These are phyloP conservation scores for Parnassius orleans DNA, from an alignment of 2,888 invertebrate genomes.

Conservation along the genomic window DNA sequence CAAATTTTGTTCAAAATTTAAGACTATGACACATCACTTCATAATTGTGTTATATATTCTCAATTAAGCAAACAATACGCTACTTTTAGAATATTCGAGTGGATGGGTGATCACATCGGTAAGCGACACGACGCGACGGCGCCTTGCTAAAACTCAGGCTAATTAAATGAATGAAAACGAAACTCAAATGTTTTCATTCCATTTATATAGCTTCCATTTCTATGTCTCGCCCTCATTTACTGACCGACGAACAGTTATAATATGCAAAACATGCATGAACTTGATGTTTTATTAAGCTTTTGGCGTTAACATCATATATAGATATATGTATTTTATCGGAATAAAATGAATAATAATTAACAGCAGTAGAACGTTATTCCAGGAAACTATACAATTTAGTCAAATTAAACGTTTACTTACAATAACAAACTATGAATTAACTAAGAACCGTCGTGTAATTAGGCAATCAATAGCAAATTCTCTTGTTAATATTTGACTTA, in stretches of 20 bases:
- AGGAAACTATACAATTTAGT: too few species aligned
- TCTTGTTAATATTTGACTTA: constrained; percentile 1
- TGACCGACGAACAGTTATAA: constrained; percentile 47
- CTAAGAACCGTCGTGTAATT: not conserved
- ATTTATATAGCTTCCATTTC: constrained; percentile 67
- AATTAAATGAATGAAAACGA: constrained; percentile 78
- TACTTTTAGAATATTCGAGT: constrained; percentile 13
- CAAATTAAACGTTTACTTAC: not conserved
- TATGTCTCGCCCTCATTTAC: constrained; percentile 45
- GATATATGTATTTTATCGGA: too few species aligned
- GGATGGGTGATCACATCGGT: constrained; percentile 53
- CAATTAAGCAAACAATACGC: too few species aligned
- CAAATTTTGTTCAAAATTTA: too few species aligned
- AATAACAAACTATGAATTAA: not conserved
- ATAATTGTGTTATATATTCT: too few species aligned
- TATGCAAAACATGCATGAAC: constrained; percentile 48
- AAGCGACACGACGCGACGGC: constrained; percentile 62
- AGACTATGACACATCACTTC: too few species aligned
- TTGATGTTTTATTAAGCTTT: not conserved
- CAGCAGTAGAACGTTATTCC: too few species aligned
- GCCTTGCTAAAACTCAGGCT: constrained; percentile 68
- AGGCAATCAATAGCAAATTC: not conserved
- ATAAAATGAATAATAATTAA: too few species aligned
- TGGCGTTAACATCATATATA: too few species aligned
- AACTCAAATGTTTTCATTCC: constrained; percentile 77